Base-by-base conservation (phyloP, 2,113 vertebrate species). In the Corythaeola cristata region DNA sequence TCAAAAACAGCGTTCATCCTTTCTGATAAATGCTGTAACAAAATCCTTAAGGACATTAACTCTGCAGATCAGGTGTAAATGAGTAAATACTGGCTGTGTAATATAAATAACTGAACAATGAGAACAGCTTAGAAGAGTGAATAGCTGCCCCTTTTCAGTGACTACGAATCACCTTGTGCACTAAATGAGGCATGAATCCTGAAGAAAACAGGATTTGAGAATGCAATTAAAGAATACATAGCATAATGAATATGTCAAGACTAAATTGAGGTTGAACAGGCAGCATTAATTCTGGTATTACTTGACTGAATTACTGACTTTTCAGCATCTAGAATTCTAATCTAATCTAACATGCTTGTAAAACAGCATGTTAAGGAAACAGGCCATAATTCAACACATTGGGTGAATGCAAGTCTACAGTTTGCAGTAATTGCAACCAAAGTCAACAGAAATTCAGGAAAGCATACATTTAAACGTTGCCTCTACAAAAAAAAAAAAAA, bases 171-270 rank as follows among this genome's bases (percentile, higher is more conserved):
- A 85, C 66, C 45, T 52, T 1, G 1, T 71, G 62, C n/a, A 74
- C 35, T 71, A 85, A 89, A 75, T 86, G 67, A 93, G 76, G 66
- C 93, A 89, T 24, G 56, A 82, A 86, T 82, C 56, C 62, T 83
- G 47, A 85, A 78, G 80, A 94, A 96, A 82, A 93, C 49, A 86
- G 66, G 84, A 88, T 85, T 64, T 81, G 66, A 75, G 80, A 90
- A 93, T 62, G 80, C 58, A 96, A 66, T 89, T 93, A 74, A 91
- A 91, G 84, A 89, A 84, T 66, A 92, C 50, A 71, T 45, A 74
- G 44, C 41, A 87, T 60, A 96, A 92, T 67, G 68, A 94, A 52
- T 85, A 92, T 45, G 63, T 83, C 72, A 79, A 78, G 92, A 45
- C 62, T 87, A 92, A 90, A 90, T 49, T 59, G 49, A 85, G 41